phyloP scores from a whole-genome alignment of 2,113 vertebrate genomes.

The Grus americana region DNA sequence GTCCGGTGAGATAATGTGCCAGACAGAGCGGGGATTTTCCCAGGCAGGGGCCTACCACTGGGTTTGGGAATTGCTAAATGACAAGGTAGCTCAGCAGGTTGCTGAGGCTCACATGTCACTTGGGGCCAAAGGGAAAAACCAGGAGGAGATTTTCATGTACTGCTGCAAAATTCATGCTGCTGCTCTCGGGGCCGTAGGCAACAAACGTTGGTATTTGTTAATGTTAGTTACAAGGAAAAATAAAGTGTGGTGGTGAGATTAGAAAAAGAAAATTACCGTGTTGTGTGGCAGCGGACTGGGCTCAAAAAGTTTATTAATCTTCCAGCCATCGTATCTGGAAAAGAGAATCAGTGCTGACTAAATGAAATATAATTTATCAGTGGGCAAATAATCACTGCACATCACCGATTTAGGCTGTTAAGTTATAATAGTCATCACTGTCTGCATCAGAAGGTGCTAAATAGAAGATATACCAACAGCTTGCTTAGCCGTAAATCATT shows the following conservation, averaged over 20 bases:
- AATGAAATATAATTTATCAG: not conserved
- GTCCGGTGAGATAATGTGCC: not conserved
- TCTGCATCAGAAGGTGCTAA: not conserved
- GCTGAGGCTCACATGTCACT: not conserved
- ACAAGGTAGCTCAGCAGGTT: constrained; percentile 19
- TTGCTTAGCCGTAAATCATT: not conserved
- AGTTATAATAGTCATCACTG: not conserved
- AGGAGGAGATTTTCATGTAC: not conserved
- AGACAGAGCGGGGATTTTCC: not conserved
- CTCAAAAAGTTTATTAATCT: not conserved
- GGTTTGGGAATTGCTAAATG: constrained; percentile 7
- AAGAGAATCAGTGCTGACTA: not conserved
- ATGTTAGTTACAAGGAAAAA: not conserved
- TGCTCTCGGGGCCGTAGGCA: not conserved
- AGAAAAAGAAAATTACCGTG: not conserved
- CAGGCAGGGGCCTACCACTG: not conserved
- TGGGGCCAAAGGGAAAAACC: not conserved
- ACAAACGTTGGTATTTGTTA: not conserved
- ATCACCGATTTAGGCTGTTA: not conserved
- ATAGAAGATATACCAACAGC: not conserved
- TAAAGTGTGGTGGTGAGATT: not conserved
- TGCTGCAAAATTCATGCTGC: not conserved
- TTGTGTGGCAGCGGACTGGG: not conserved
- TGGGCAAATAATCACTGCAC: not conserved
- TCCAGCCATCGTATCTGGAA: not conserved